A percentile compares a stretch with the other conserved stretches of the same genome.
phyloP scores from a whole-genome alignment of 2,113 vertebrate species.

The Puntigrus tetrazona region DNA sequence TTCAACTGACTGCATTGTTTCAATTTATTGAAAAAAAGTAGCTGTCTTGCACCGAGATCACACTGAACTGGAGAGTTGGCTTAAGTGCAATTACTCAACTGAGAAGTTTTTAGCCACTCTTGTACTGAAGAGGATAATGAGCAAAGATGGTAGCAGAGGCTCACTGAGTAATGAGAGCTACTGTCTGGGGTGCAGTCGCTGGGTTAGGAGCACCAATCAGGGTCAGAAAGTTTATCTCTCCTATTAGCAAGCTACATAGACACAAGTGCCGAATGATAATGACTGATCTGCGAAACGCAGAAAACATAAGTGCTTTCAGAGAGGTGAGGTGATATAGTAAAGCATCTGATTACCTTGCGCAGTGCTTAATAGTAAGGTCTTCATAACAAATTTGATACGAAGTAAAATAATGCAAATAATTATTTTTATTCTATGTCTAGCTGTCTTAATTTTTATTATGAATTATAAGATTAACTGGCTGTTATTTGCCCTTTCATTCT shows the following conservation, averaged over 20 bases:
- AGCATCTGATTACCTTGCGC: neutral
- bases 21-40: neutral
- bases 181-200: neutral
- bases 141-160: conserved; percentile 3
- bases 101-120: neutral
- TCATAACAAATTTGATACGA: neutral
- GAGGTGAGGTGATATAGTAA: neutral
- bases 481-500: conserved; percentile 4
- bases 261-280: neutral
- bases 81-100: neutral
- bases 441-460: neutral
- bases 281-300: neutral
- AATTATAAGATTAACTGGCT: neutral
- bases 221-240: conserved; percentile 17
- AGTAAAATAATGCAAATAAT: neutral
- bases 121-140: conserved; percentile 19
- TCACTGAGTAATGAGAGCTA: conserved; percentile 1
- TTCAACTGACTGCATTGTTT: neutral
- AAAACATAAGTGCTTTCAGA: conserved; percentile 2
- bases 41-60: neutral
- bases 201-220: conserved; percentile 6
- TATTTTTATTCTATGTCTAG: neutral
- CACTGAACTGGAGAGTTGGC: neutral
- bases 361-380: neutral
- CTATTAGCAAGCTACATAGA: neutral